These are phyloP conservation scores for Drosophila saltans DNA, from an alignment of 1,140 invertebrate genomes.

Conservation along the genomic window DNA sequence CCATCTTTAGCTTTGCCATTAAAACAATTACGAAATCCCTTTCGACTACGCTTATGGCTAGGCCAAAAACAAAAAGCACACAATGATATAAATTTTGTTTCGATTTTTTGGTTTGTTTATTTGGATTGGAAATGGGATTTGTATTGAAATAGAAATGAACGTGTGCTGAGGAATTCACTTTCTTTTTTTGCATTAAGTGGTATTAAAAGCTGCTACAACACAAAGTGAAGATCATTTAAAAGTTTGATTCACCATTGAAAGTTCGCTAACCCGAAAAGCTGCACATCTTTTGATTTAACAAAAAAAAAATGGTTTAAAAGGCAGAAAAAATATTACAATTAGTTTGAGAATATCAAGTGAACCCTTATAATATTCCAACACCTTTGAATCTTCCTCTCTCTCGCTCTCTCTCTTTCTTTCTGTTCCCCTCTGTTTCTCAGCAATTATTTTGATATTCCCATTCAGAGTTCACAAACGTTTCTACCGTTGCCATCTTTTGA, in stretches of 20 bases:
- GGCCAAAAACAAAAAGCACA: not conserved
- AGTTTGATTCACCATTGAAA: not conserved
- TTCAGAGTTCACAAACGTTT: not conserved
- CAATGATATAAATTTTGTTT: not conserved
- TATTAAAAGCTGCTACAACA: no score
- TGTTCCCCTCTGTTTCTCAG: not conserved
- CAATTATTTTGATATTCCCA: conserved; percentile 24
- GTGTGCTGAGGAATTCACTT: conserved; percentile 32
- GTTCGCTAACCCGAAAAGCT: not conserved
- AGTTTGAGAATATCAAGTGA: not conserved
- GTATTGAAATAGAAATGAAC: conserved; percentile 9
- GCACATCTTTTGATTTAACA: no score
- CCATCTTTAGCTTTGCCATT: no score
- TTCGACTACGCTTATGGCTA: not conserved
- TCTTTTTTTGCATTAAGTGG: conserved; percentile 31
- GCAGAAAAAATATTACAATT: not conserved
- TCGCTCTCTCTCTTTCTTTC: not conserved
- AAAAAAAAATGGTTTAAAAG: not conserved
- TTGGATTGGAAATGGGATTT: conserved; percentile 31
- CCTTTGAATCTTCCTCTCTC: not conserved
- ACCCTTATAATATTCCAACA: not conserved
- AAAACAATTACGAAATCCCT: not conserved
- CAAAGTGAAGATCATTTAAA: not conserved
- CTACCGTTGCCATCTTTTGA: conserved; percentile 22
- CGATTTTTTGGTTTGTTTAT: not conserved